Evolutionary conservation across 2,113 vertebrate species (phyloP).

Genomic region (Lutjanus erythropterus): DNA sequence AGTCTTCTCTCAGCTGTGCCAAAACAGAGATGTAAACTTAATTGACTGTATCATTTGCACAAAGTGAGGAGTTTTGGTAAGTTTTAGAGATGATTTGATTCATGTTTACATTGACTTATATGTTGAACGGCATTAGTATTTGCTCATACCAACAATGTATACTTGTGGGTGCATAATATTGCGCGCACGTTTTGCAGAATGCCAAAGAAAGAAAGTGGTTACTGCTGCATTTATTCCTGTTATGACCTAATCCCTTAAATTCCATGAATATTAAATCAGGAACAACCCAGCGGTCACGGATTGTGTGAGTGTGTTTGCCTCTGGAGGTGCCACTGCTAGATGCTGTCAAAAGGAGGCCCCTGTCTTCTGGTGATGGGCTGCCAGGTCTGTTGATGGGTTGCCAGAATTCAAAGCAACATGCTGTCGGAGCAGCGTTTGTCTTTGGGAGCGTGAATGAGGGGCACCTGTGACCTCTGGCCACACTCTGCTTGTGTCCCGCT

Average conservation of each 20-base stretch:
- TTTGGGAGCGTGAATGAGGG: constrained; percentile 60
- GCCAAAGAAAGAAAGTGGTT: too few relatives aligned
- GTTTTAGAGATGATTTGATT: constrained; percentile 2
- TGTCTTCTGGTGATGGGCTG: constrained; percentile 55
- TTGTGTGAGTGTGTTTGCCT: constrained; percentile 29
- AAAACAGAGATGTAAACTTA: constrained; percentile 72
- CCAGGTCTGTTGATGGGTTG: constrained; percentile 67
- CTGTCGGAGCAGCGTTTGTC: constrained; percentile 51
- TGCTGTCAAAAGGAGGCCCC: constrained; percentile 69
- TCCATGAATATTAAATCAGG: constrained; percentile 52
- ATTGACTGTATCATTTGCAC: constrained; percentile 61
- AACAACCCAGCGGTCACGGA: constrained; percentile 23
- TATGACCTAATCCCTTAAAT: constrained; percentile 32
- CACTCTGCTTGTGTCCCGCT: constrained; percentile 53
- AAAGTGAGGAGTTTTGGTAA: constrained; percentile 42
- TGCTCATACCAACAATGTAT: background rate
- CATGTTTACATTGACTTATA: background rate
- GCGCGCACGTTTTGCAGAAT: background rate
- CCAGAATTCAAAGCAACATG: constrained; percentile 65
- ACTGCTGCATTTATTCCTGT: constrained; percentile 3
- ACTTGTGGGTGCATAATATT: background rate
- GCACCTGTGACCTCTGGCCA: constrained; percentile 76
- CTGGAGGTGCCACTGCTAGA: constrained; percentile 55
- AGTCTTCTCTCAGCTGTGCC: constrained; percentile 52
- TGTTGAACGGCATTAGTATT: background rate